Base-by-base conservation (phyloP, 30 jellyfish, hydroid and myxozoan genomes). In the Hydractinia symbiolongicarpus region DNA sequence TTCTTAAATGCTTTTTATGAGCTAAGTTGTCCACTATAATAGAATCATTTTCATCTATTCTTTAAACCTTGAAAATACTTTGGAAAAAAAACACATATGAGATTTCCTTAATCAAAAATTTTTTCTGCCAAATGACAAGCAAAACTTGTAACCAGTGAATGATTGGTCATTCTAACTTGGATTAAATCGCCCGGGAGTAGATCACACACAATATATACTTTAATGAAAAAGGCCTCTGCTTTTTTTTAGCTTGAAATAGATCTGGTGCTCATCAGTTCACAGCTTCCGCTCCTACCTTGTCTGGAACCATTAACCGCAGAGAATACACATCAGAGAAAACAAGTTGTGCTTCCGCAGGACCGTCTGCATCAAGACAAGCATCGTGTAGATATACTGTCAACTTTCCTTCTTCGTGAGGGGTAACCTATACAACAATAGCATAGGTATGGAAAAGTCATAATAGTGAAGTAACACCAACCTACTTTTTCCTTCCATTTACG, bases 341-440 rank as follows among this genome's bases (percentile, higher is more conserved):
- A 19, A 94, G 14, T n/a, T 74, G 80, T 9, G 96, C 96, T 61
- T 50, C 84, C 4, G 96, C 96, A 0, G 99, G 99, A 14, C 83
- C 84, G 17, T 77, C 89, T 55, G 95, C 67, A 78, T 94, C 99
- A 67, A 94, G 78, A 81, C 99, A 94, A 9, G 87, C 84, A 73
- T 94, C 99, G 55, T 80, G 70, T 20, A 94, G 89, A n/a, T 72
- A 69, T 7, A 94, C 62, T 4, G 68, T 64, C 75, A 94, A 62
- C 19, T 72, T 55, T 6, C 99, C 99, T 64, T 88, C 79, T 15
- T 75, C 83, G 8, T 77, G 86, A 11, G 99, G 96, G 50, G 99
- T 70, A 21, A 88, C 89, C 99, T 94, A 71, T 2, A 30, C 19
- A 57, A 55, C 15, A 55, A 55, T 7, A n/a, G 68, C 10, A 72